Conservation (phyloP, 2,888 invertebrate species). For the Nesidiocoris tenuis region DNA sequence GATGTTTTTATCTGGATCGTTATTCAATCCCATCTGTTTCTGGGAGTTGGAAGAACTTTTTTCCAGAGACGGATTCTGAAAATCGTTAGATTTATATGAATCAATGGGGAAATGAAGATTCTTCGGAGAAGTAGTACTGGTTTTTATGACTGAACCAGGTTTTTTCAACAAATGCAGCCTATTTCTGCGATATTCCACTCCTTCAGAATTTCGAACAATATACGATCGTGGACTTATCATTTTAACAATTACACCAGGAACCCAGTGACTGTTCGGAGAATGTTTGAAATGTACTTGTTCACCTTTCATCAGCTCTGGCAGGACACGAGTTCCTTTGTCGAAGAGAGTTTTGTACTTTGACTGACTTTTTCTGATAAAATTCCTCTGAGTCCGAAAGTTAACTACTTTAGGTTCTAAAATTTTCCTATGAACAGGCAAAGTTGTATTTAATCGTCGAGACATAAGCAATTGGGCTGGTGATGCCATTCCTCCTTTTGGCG, state of each 20-base stretch:
- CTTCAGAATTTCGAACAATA: neutral
- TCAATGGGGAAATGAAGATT: no score
- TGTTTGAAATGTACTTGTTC: conserved; percentile 4
- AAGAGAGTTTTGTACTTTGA: neutral
- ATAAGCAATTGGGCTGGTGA: conserved; percentile 7
- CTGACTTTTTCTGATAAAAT: neutral
- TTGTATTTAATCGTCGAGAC: neutral
- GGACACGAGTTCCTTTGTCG: neutral
- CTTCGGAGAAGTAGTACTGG: no score
- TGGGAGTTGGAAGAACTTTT: no score
- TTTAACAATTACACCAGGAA: neutral
- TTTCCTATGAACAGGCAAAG: neutral
- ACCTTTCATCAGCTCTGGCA: neutral
- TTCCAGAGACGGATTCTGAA: no score
- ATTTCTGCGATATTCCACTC: neutral
- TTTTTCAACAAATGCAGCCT: neutral
- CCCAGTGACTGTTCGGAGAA: neutral
- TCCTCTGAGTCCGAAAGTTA: neutral
- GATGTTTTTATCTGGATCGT: no score
- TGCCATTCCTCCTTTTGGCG: conserved; percentile 1
- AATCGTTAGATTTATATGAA: no score
- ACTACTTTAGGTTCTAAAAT: neutral
- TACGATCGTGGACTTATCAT: neutral
- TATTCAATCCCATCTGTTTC: no score
- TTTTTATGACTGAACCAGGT: neutral